These are phyloP conservation scores for Xestia ashworthii DNA, from an alignment of 2,888 invertebrate species.

Conservation along the genomic window DNA sequence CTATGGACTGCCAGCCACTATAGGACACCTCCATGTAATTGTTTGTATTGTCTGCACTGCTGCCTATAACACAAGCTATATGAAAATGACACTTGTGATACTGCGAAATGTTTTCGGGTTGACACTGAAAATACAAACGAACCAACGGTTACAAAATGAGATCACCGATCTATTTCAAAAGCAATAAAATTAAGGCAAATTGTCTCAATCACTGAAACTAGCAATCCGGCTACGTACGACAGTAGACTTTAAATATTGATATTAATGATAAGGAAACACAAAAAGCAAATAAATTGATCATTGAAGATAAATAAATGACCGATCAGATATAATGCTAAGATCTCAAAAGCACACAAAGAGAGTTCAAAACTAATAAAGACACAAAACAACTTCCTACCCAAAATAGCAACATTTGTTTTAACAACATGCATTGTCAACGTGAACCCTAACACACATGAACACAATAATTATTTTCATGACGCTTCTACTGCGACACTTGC, in stretches of 20 bases:
- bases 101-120: neutral
- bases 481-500: conserved; percentile 31
- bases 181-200: conserved; percentile 1
- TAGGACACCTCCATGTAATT: neutral
- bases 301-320: neutral
- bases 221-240: neutral
- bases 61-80: neutral
- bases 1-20: neutral
- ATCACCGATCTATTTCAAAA: neutral
- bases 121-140: neutral
- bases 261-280: neutral
- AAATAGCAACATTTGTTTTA: conserved; percentile 13
- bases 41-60: neutral
- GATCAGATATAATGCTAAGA: neutral
- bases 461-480: conserved; percentile 31
- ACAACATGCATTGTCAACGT: conserved; percentile 34
- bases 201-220: neutral
- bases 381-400: neutral
- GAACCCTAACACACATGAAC: conserved; percentile 22
- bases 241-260: neutral
- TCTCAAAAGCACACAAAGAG: neutral
- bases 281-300: neutral
- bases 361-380: neutral
- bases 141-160: neutral
- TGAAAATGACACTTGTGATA: neutral